Evolutionary conservation across 1,140 invertebrate species (phyloP).

Genomic region (Listronotus bonariensis): DNA sequence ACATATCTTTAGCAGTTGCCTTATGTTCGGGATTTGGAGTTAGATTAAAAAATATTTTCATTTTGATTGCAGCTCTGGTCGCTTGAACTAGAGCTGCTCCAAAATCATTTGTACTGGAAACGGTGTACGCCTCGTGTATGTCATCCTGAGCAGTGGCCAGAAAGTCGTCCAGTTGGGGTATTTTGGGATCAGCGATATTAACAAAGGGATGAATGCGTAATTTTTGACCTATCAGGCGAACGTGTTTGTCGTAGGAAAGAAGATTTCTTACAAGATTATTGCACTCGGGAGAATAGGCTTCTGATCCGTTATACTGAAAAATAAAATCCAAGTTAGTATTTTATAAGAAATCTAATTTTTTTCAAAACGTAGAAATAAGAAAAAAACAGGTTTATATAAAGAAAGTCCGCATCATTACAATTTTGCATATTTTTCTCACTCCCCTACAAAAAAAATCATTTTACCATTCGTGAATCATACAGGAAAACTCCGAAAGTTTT

Average conservation of each 20-base stretch:
- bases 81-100: conserved; percentile 2
- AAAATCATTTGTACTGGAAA: not conserved
- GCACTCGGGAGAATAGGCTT: conserved; percentile 8
- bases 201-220: conserved; percentile 22
- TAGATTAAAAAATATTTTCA: conserved; percentile 13
- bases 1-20: not conserved
- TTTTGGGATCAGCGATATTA: not conserved
- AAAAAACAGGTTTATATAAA: too few species aligned
- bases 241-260: conserved; percentile 13
- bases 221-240: not conserved
- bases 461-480: too few species aligned
- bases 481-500: too few species aligned
- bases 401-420: too few species aligned
- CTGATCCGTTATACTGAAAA: conserved; percentile 12
- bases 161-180: not conserved
- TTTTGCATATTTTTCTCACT: too few species aligned
- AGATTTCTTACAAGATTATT: conserved; percentile 11
- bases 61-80: conserved; percentile 9
- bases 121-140: not conserved
- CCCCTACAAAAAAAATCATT: too few species aligned
- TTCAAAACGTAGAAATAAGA: too few species aligned
- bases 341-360: too few species aligned
- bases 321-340: not conserved
- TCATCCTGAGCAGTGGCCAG: not conserved
- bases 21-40: not conserved